These are phyloP conservation scores for Acrocephalus scirpaceus DNA, from an alignment of 2,797 vertebrate genomes.

Conservation along the genomic window DNA sequence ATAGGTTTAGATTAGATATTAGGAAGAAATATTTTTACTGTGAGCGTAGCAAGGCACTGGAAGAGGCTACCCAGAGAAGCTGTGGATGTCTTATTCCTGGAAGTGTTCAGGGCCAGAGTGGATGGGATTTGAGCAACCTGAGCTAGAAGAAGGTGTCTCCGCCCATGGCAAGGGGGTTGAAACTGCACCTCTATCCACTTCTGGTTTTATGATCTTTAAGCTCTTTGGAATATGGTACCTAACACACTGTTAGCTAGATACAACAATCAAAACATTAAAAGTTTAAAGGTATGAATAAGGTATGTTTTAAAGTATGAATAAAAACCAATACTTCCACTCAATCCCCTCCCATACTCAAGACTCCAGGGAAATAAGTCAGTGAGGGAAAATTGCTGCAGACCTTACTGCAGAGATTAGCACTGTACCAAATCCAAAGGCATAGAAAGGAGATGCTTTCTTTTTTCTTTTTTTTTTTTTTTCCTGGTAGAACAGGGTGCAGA, in stretches of 20 bases:
- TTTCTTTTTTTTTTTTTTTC: rapidly evolving
- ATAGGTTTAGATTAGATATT: not conserved
- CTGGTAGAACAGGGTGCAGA: not conserved
- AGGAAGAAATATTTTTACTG: not conserved
- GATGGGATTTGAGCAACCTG: not conserved
- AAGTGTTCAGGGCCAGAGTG: not conserved
- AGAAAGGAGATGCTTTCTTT: not conserved
- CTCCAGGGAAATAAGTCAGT: not conserved
- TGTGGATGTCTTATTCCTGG: not conserved
- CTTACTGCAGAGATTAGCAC: not conserved
- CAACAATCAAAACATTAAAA: not conserved
- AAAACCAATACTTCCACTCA: not conserved
- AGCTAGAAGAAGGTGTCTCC: not conserved
- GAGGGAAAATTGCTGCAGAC: not conserved
- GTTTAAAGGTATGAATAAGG: not conserved
- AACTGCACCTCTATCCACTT: not conserved
- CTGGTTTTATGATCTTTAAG: not conserved
- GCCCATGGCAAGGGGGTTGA: not conserved
- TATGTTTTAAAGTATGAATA: not conserved
- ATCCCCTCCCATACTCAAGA: not conserved
- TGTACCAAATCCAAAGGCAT: not conserved
- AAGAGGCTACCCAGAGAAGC: not conserved
- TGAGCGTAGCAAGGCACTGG: not conserved
- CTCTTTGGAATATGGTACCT: not conserved
- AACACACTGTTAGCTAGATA: not conserved